Evolutionary conservation across 2,113 vertebrate species (phyloP).

Genomic region (Microcebus ravelobensis): DNA sequence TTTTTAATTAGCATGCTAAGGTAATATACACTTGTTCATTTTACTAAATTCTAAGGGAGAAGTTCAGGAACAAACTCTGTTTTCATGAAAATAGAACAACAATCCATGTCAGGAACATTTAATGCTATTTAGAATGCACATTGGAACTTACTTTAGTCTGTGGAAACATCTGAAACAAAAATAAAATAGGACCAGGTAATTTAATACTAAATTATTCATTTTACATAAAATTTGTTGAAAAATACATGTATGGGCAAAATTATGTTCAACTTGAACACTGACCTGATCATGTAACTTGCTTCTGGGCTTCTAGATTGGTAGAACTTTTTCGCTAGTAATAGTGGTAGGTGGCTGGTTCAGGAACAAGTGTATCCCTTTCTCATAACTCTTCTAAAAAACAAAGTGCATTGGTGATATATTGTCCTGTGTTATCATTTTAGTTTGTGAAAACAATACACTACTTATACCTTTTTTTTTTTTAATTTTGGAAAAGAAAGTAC

Average conservation of each 20-base stretch:
- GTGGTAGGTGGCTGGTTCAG: neutral
- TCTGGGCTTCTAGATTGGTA: neutral
- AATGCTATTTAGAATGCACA: neutral
- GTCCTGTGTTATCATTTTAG: neutral
- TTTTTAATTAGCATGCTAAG: neutral
- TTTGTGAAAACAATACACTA: neutral
- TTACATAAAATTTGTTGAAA: neutral
- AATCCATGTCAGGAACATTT: neutral
- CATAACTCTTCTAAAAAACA: neutral
- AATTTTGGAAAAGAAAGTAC: neutral
- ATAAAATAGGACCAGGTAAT: neutral
- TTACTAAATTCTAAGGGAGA: neutral
- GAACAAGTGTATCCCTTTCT: neutral
- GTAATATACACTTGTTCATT: neutral
- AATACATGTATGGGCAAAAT: neutral
- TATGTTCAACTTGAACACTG: neutral
- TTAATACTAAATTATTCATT: slow-evolving; percentile 8
- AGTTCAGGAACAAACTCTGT: neutral
- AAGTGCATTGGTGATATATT: neutral
- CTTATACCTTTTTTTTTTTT: neutral
- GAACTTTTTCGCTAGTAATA: neutral
- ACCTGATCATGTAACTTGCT: neutral
- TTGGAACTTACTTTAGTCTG: neutral
- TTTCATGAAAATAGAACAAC: slow-evolving; percentile 7
- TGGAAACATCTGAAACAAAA: slow-evolving; percentile 18